A percentile compares a stretch with the other conserved stretches of the same genome.
Conservation (phyloP, 2,888 invertebrate species). For the Cheilosia impressa region DNA sequence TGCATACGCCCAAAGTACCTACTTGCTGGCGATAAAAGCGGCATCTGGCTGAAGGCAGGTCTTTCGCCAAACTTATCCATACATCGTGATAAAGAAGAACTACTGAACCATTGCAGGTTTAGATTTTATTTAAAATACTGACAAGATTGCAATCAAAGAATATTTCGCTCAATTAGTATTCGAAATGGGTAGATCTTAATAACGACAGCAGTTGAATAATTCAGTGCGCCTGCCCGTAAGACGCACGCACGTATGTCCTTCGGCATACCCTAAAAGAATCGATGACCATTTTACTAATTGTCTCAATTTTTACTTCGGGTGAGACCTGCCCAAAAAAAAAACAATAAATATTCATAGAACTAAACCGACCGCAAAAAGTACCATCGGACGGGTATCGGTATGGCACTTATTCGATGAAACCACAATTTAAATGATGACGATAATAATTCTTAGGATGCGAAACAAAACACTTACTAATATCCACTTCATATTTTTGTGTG, state of each 20-base stretch:
- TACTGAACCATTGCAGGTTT: background rate
- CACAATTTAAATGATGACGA: conserved; percentile 1
- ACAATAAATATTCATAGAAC: conserved; percentile 23
- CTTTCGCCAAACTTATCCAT: background rate
- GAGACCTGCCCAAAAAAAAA: background rate
- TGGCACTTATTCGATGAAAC: background rate
- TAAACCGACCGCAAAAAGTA: background rate
- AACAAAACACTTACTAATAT: conserved; percentile 62
- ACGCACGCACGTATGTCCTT: conserved; percentile 59
- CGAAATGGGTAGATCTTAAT: conserved; percentile 31
- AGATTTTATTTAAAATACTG: background rate
- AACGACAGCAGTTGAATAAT: conserved; percentile 52
- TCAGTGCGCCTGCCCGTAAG: conserved; percentile 37
- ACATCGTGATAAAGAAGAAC: background rate
- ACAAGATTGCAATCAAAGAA: background rate
- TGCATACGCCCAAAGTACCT: conserved; percentile 14
- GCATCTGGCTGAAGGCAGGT: background rate
- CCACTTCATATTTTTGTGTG: conserved; percentile 43
- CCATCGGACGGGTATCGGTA: background rate
- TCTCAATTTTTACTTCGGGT: background rate
- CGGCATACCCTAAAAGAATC: conserved; percentile 48
- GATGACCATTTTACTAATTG: conserved; percentile 38
- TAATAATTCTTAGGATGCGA: conserved; percentile 2
- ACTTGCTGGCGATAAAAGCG: background rate
- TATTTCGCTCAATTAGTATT: conserved; percentile 46